These are phyloP conservation scores for Gymnothorax javanicus DNA, from an alignment of 2,797 vertebrate species.

Conservation along the genomic window DNA sequence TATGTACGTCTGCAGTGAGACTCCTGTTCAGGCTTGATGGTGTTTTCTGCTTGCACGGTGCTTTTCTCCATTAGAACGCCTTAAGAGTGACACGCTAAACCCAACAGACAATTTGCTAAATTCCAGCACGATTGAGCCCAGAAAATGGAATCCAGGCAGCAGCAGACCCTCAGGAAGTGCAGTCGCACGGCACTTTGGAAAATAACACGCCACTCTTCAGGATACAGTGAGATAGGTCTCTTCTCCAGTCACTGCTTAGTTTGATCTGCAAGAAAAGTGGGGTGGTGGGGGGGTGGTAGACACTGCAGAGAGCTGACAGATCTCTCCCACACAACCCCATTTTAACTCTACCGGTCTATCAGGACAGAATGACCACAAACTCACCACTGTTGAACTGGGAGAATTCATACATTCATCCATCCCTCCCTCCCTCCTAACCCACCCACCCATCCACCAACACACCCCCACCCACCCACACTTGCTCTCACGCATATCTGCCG, in stretches of 20 bases:
- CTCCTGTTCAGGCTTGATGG: neutral
- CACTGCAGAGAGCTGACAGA: too few species aligned
- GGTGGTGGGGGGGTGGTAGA: too few species aligned
- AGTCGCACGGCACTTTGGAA: neutral
- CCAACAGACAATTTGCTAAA: neutral
- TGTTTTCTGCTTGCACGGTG: neutral
- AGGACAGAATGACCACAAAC: neutral
- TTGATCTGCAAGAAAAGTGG: too few species aligned
- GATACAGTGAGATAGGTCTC: neutral
- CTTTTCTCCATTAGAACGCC: neutral
- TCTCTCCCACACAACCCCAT: neutral
- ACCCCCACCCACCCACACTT: neutral
- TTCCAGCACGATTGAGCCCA: neutral
- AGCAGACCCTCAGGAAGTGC: neutral
- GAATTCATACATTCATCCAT: too few species aligned
- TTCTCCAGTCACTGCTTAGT: too few species aligned
- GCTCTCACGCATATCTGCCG: neutral
- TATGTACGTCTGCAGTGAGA: neutral
- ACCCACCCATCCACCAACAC: neutral
- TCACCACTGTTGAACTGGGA: neutral
- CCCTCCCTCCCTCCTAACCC: too few species aligned
- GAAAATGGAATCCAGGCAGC: neutral
- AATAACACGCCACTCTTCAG: neutral
- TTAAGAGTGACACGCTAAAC: neutral
- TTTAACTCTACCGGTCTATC: neutral